Percentiles rank a stretch among this genome's conserved stretches.
phyloP scores from a whole-genome alignment of 1,140 invertebrate genomes.

The Kradibia gibbosae region DNA sequence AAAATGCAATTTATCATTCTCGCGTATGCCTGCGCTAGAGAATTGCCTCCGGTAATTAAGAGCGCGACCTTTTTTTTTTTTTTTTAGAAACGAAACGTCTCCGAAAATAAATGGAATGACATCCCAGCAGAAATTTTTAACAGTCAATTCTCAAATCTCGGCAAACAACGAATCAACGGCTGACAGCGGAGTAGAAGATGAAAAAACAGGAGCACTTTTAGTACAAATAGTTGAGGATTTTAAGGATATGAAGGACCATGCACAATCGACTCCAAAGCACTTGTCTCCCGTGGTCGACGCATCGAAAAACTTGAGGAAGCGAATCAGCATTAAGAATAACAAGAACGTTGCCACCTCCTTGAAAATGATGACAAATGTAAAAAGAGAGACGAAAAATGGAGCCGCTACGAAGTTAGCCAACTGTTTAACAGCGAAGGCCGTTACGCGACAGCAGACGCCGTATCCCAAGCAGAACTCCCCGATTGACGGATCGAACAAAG shows the following conservation, averaged over 20 bases:
- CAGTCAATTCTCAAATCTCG: background rate
- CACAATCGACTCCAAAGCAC: slow-evolving; percentile 5
- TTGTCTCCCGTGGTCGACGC: background rate
- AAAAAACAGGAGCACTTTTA: slow-evolving; percentile 14
- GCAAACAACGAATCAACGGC: background rate
- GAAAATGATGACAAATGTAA: slow-evolving; percentile 19
- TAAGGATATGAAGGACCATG: slow-evolving; percentile 11
- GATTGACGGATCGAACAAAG: slow-evolving; percentile 2
- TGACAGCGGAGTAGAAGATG: slow-evolving; percentile 23
- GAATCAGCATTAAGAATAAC: background rate
- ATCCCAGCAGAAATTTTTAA: background rate
- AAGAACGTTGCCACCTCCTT: background rate
- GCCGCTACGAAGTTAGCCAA: background rate
- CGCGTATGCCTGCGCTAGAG: too few species aligned
- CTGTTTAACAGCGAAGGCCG: background rate
- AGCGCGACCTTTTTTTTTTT: background rate
- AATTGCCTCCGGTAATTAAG: too few species aligned
- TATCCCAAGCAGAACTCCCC: background rate
- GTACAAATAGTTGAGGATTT: slow-evolving; percentile 10
- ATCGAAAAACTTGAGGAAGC: background rate
- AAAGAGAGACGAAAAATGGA: background rate
- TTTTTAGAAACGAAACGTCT: slow-evolving; percentile 2
- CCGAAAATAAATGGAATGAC: background rate
- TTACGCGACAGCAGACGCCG: background rate
- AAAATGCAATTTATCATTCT: too few species aligned